Evolutionary conservation across 2,797 vertebrate species (phyloP), one percentile per base, ranked within the genome.

Genomic region (Pangasius larnaudii): DNA sequence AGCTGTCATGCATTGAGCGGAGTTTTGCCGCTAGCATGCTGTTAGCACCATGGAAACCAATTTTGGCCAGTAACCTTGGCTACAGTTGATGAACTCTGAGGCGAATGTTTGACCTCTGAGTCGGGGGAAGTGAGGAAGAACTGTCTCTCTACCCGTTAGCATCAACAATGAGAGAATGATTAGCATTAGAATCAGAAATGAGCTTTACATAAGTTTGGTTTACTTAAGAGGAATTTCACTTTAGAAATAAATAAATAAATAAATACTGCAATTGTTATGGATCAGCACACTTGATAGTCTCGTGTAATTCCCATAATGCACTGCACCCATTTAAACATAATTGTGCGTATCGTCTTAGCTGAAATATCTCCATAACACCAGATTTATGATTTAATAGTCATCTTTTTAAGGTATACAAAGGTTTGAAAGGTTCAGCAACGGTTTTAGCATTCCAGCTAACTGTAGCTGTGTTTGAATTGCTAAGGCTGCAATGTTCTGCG

Each of bases 61-160:
- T 81, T 81, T 82, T 74, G 86, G 18, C 65, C 80, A n/a, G 78
- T 61, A 87, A 72, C 65, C 78, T 59, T 79, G 86, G 78, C 78
- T 87, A 51, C 53, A 33, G 53, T 33, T 74, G 79, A 82, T 18
- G 36, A n/a, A 82, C 51, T 82, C 36, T 39, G 51, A 71, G 51
- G 49, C 33, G 61, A 72, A 36, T 10, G 67, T 58, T 85, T 72
- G 65, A 79, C 74, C 42, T 75, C 61, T 63, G 74, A 30, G 81
- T 65, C 16, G 14, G 27, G 7, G 3, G 3, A 24, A 30, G 36
- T 61, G 72, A 67, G 42, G 13, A 67, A 53, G 58, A 65, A 27
- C 39, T 49, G 58, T 30, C 39, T 24, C 30, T 79, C 30, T 63
- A n/a, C 36, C 39, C 49, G 13, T 82, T 61, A 63, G 36, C 53